phyloP scores from a whole-genome alignment of 2,113 vertebrate genomes.

The Gymnocephalus cernua region DNA sequence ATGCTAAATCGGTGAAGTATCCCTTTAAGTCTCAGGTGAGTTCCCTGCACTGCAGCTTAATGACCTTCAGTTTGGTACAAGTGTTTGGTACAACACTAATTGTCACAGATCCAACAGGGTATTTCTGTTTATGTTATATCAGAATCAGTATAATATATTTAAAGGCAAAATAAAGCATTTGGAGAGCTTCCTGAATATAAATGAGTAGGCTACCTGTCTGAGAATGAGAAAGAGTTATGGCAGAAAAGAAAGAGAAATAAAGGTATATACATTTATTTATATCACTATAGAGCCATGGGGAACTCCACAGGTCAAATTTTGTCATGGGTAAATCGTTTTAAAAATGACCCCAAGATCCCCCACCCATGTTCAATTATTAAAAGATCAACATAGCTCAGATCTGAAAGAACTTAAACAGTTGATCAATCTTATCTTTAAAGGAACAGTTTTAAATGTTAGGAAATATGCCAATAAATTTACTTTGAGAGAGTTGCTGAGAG shows the following conservation, averaged over 20 bases:
- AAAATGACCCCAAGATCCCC: too few relatives aligned
- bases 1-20: too few relatives aligned
- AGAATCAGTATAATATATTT: not conserved
- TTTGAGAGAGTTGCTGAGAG: too few relatives aligned
- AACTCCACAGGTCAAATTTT: not conserved
- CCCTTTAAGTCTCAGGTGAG: constrained; percentile 1
- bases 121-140: not conserved
- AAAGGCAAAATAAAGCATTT: not conserved
- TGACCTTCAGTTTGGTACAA: not conserved
- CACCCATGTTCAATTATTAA: too few relatives aligned
- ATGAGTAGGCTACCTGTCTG: not conserved
- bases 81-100: not conserved
- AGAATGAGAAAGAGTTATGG: not conserved
- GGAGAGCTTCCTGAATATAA: not conserved
- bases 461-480: too few relatives aligned
- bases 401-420: not conserved
- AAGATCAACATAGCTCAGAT: not conserved
- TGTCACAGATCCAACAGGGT: not conserved
- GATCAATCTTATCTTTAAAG: too few relatives aligned
- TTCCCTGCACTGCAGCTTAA: constrained; percentile 7
- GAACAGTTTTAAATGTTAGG: too few relatives aligned
- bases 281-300: not conserved
- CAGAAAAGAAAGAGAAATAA: not conserved
- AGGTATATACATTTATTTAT: not conserved
- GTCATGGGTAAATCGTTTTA: too few relatives aligned